Conservation (phyloP, 2,113 vertebrate species). For the Leptosomus discolor region DNA sequence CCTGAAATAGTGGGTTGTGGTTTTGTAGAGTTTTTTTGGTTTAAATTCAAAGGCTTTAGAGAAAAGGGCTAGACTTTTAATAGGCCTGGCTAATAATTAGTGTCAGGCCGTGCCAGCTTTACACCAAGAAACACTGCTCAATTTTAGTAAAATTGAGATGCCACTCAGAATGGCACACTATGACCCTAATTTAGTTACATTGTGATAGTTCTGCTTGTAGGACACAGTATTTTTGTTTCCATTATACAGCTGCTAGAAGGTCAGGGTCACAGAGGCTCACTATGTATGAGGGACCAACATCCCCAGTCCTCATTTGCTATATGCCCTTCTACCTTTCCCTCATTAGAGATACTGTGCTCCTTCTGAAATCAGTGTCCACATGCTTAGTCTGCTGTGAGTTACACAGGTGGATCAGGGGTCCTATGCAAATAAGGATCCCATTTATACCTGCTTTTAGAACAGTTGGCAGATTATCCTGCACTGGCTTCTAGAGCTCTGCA, state of each 20-base stretch:
- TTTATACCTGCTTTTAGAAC: background rate
- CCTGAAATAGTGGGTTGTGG: background rate
- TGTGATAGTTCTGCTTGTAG: background rate
- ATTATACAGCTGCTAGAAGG: background rate
- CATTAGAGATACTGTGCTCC: background rate
- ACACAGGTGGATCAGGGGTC: background rate
- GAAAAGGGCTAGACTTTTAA: background rate
- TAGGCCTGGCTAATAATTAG: background rate
- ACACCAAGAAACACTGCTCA: background rate
- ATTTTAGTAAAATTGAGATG: background rate
- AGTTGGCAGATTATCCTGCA: background rate
- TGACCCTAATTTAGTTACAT: background rate
- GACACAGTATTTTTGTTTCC: background rate
- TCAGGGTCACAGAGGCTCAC: background rate
- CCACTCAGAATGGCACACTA: background rate
- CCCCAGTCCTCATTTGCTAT: background rate
- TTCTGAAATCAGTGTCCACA: background rate
- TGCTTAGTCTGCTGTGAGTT: background rate
- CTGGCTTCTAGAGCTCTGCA: background rate
- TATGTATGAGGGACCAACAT: background rate
- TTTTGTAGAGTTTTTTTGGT: background rate
- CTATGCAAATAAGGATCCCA: background rate
- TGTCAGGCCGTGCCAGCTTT: background rate
- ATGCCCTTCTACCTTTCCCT: background rate
- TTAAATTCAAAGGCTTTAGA: background rate